Evolutionary conservation across 2,888 invertebrate species (phyloP), one percentile per base, ranked within the genome.

Genomic region (Eristalis intricaria): DNA sequence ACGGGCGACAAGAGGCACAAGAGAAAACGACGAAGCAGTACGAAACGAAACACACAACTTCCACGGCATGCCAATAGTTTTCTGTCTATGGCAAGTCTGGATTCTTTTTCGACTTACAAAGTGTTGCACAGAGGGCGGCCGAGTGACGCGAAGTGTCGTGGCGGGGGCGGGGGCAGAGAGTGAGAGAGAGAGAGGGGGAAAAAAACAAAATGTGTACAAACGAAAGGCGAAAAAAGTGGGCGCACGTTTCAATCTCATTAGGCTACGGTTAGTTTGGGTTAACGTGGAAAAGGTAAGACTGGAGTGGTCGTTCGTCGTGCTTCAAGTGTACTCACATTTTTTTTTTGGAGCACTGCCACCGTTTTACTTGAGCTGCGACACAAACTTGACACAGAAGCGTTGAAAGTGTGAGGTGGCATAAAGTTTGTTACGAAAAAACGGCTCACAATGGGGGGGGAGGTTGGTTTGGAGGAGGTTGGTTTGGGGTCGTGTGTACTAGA

Each of bases 1-100:
- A 11, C 50, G 61, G 61, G 64, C 63, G 60, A 38, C 5, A 0
- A 32, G 29, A 61, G 22, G 66, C 5, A 32, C 10, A 8, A 56
- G 35, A 61, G 60, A 38, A 79, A 32, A 32, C 29, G 43, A 11
- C 19, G 22, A 69, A 50, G 60, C 26, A 77, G 26, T 26, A 63
- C 22, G 4, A 60, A 13, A 61, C 65, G 38, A 66, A 70, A n/a
- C n/a, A 26, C 26, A 78, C 74, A 32, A 74, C 76, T 50, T 56
- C 40, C 71, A 68, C 69, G 60, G 60, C 65, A 19, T 19, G 50
- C 26, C 60, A 66, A 86, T 86, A 78, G 74, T 79, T 83, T 70
- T 77, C 78, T 79, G 83, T 86, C 86, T 86, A 83, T 79, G 86
- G 78, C 83, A 75, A 83, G 86, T 83, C 86, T 83, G 78, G 86